A percentile compares a stretch with the other conserved stretches of the same genome.
These are phyloP conservation scores for Drosophila mayaguana DNA, from an alignment of 2,888 invertebrate species.

Conservation along the genomic window DNA sequence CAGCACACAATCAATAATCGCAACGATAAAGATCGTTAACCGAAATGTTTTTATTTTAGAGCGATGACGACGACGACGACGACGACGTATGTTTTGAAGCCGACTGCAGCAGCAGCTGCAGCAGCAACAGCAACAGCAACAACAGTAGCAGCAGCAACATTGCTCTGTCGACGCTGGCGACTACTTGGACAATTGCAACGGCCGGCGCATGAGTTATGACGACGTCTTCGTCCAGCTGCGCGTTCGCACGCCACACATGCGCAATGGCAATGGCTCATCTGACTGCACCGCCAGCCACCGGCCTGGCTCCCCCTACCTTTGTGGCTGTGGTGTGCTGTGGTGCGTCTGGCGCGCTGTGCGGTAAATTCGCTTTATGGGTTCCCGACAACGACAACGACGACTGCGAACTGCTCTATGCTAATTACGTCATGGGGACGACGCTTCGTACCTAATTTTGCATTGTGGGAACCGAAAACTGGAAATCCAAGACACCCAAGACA, in stretches of 20 bases:
- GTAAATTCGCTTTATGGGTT: constrained; percentile 83
- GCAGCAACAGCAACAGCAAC: constrained; percentile 16
- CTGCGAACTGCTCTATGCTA: constrained; percentile 83
- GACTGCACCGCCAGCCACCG: constrained; percentile 35
- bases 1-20: constrained; percentile 84
- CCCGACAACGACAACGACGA: constrained; percentile 69
- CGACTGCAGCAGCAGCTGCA: constrained; percentile 30
- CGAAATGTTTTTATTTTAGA: constrained; percentile 80
- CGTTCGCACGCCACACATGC: constrained; percentile 73
- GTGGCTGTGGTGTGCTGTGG: constrained; percentile 26
- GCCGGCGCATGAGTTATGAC: constrained; percentile 51
- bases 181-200: constrained; percentile 62
- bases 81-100: constrained; percentile 48
- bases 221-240: constrained; percentile 55
- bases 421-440: constrained; percentile 84
- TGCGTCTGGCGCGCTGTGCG: constrained; percentile 76
- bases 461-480: constrained; percentile 85
- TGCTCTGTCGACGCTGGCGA: constrained; percentile 20
- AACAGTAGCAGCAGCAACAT: constrained; percentile 4
- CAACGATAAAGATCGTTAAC: constrained; percentile 84
- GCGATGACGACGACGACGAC: constrained; percentile 53
- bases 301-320: constrained; percentile 2
- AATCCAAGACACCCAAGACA: constrained; percentile 78
- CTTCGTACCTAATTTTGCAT: constrained; percentile 83
- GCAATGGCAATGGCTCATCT: constrained; percentile 73